Conservation (phyloP, 2,113 vertebrate species). For the Pelecanus crispus region DNA sequence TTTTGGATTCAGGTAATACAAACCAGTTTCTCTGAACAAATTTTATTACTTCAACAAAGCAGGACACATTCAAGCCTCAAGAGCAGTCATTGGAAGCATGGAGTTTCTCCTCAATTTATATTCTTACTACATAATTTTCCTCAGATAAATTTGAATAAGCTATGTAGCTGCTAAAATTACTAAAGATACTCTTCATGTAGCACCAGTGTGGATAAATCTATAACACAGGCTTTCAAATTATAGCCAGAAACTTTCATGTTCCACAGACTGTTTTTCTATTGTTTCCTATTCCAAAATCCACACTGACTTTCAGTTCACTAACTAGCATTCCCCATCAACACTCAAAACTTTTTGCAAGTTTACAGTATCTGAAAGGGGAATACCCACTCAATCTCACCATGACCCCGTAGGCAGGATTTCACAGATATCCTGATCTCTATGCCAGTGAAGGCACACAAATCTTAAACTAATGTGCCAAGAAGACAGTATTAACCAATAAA, state of each 20-base stretch:
- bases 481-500: background rate
- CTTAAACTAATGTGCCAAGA: background rate
- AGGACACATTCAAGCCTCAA: background rate
- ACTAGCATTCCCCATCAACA: background rate
- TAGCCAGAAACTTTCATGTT: background rate
- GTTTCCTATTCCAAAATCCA: background rate
- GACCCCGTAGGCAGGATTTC: background rate
- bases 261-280: background rate
- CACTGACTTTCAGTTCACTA: background rate
- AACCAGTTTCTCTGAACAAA: background rate
- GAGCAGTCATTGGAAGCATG: fast-evolving
- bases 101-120: background rate
- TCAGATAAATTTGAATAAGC: background rate
- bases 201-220: background rate
- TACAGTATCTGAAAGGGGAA: background rate
- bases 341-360: background rate
- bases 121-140: background rate
- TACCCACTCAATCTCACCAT: background rate
- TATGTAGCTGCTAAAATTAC: background rate
- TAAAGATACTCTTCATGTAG: background rate
- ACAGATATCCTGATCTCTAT: background rate
- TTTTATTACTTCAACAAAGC: background rate
- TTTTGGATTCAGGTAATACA: background rate
- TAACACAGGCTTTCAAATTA: background rate
- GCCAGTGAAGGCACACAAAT: background rate